phyloP scores from a whole-genome alignment of 53 echinoderm and acorn worm species.

The Holothuria leucospilota region DNA sequence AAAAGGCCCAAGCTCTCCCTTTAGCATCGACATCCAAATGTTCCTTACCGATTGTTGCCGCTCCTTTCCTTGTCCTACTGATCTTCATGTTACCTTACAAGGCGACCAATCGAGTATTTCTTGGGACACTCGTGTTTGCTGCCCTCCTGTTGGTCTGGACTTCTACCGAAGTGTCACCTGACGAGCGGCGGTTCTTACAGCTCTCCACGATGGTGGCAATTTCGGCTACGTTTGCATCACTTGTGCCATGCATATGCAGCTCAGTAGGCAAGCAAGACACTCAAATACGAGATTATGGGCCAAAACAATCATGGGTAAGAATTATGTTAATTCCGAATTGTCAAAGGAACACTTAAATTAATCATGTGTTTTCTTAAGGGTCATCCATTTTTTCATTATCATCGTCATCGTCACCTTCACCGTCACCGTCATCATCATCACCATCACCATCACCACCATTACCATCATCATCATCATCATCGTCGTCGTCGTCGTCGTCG shows the following conservation, averaged over 20 bases:
- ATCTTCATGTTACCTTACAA: constrained; percentile 15
- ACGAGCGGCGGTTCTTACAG: neutral
- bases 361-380: no score
- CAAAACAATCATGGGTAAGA: neutral
- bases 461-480: neutral
- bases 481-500: neutral
- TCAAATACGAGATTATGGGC: no score
- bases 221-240: neutral
- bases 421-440: no score
- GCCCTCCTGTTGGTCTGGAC: constrained; percentile 9
- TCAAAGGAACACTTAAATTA: no score
- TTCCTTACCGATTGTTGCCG: neutral
- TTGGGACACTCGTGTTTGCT: constrained; percentile 11
- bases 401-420: no score
- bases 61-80: constrained; percentile 19
- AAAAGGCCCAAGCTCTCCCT: no score
- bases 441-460: neutral
- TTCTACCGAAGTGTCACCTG: neutral
- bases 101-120: constrained; percentile 22
- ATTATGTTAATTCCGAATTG: no score
- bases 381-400: no score
- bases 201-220: neutral
- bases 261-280: neutral
- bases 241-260: neutral
- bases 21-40: neutral